These are phyloP conservation scores for Caloenas nicobarica DNA, from an alignment of 2,113 vertebrate species.

Conservation along the genomic window DNA sequence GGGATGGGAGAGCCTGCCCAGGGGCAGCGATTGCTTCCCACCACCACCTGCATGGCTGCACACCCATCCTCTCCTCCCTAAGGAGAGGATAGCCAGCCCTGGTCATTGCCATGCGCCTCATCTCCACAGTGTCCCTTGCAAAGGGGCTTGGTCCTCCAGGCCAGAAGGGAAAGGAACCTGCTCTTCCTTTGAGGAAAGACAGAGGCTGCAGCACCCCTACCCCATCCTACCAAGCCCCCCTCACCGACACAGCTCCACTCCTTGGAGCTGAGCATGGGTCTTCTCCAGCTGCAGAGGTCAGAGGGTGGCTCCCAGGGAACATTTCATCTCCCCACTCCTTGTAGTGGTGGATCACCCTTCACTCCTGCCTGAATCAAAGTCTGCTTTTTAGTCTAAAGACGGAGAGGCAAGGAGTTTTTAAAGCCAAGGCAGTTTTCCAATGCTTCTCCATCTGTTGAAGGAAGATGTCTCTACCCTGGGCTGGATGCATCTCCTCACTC, in stretches of 20 bases:
- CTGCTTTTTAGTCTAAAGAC: neutral
- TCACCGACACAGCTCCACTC: rapidly evolving
- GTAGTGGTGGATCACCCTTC: neutral
- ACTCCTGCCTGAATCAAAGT: neutral
- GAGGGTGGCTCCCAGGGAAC: neutral
- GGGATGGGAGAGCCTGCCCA: neutral
- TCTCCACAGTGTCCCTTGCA: neutral
- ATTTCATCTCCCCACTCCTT: neutral
- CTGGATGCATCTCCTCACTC: neutral
- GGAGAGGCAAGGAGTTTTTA: neutral
- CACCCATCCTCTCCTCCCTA: neutral
- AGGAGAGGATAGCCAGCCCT: neutral
- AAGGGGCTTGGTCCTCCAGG: neutral
- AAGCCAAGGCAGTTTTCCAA: neutral
- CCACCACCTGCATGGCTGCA: rapidly evolving
- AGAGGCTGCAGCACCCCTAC: neutral
- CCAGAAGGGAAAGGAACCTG: neutral
- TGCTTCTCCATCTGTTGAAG: neutral
- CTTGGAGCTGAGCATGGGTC: rapidly evolving
- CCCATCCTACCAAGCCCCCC: too few species aligned
- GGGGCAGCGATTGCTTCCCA: neutral
- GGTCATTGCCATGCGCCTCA: neutral
- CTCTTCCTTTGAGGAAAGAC: neutral
- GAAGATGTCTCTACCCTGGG: neutral
- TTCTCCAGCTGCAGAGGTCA: neutral